Base-by-base conservation (phyloP, 2,797 vertebrate genomes). In the Mus minutoides region DNA sequence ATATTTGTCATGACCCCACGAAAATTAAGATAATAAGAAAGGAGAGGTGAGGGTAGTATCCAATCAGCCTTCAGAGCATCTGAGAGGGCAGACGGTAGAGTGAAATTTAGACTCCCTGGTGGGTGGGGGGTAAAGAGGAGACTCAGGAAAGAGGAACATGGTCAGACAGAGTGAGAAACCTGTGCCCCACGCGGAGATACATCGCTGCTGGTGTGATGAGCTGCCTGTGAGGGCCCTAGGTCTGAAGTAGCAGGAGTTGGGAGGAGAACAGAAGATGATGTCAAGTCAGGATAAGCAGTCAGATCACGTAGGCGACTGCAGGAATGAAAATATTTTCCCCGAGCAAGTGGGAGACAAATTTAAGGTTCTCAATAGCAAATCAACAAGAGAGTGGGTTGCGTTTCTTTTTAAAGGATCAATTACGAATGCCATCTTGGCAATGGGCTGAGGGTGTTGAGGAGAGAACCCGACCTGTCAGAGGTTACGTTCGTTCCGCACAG, bases 11-110 rank as follows among this genome's bases (percentile, higher is more conserved):
- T 46, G 40, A 62, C 56, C 46, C 37, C 69, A 69, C 43, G 37
- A 40, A 40, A 94, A 86, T 54, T 67, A 84, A 95, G 92, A 94
- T 86, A 60, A 69, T 37, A 69, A 87, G 52, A 62, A 84, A 91
- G 6, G 6, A 34, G 40, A 52, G 34, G 2, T 29, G 26, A 3
- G 64, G 31, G 73, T 46, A 76, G 40, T 31, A 88, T 46, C n/a
- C 56, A 16, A 26, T 9, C 77, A 40, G 17, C 13, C 71, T 94
- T 84, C 6, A 34, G 22, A 34, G 22, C 85, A 7, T 40, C 58
- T 46, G 14, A 31, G 6, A 77, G 58, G 37, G 49, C 43, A 62
- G 49, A 31, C 75, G n/a, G 75, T 31, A 90, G 14, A 56, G 46
- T 29, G 77, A n/a, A 37, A 34, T 88, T 37, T 49, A 56, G 40